Base-by-base conservation (phyloP, 1,140 invertebrate species). In the Globodera ellingtonae region DNA sequence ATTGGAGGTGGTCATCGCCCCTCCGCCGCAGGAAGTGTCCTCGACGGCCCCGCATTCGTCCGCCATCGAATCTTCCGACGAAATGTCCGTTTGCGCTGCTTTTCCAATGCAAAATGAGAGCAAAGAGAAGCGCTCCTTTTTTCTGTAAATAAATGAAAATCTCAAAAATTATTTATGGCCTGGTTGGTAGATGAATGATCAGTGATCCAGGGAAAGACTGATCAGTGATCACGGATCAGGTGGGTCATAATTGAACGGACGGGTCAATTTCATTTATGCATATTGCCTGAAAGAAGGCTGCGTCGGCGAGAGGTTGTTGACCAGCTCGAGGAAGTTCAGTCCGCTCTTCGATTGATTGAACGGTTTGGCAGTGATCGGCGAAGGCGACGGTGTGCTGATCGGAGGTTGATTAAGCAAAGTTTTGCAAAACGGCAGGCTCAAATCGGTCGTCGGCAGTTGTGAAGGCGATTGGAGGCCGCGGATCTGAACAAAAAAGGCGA, bases 51-150 rank as follows among this genome's bases (percentile, higher is more conserved):
- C 75, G 15, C 35, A 47, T 47, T 10, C 62, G 35, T 48, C 62
- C n/a, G 46, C 75, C 65, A 77, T 9, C 18, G 75, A 77, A 67
- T 77, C 75, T 48, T 77, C 75, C 65, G 75, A 67, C 21, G 75
- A 77, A 44, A 77, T 24, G 50, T 77, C 62, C 24, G 75, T 65
- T 35, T 24, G 50, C 65, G 44, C 7, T n/a, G 65, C 69, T 35
- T 46, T 24, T 0, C 75, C 75, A 6, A 59, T 69, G 67, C 75
- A 77, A n/a, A 77, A 77, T 35, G 52, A 24, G 52, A 77, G 35
- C 24, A 77, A 59, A 6, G 75, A 77, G 24, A 77, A 77, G 13
- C 75, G 75, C 35, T 77, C 75, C 65, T 69, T 67, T 77, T 77
- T 77, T 21, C 75, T 77, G 7, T 13, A 76, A 67, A 35, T 66